Base-by-base conservation (phyloP, 2,113 vertebrate genomes). In the Myanophis thanlyinensis region DNA sequence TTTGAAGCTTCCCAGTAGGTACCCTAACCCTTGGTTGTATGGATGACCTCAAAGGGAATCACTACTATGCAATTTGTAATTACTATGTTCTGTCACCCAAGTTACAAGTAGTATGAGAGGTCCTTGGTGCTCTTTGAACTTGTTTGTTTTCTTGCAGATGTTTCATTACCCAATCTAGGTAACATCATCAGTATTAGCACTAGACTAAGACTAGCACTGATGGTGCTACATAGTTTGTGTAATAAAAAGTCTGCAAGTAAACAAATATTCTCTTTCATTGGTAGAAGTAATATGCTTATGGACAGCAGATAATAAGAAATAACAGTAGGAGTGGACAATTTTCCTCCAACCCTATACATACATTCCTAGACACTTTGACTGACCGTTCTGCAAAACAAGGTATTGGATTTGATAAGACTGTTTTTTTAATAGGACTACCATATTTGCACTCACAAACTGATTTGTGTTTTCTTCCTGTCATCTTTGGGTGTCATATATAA, bases 391-490 rank as follows among this genome's bases (percentile, higher is more conserved):
- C 35, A 53, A 54, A 52, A 44, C 22, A 51, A n/a, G 7, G 18
- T 87, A 49, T 35, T 87, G 88, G 40, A 44, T 44, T 46, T 13
- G 88, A 59, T 30, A 46, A 44, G 23, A 53, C 23, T 27, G 54
- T 59, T 18, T 48, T 85, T 53, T 52, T 53, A 40, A 88, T 8
- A 59, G 44, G 12, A 48, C 20, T 48, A 35, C n/a, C 49, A 56
- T 51, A 1, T 40, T 25, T 0, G 0, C 92, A 56, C 23, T 73
- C 46, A 73, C 89, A 1, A 9, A 27, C 3, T 49, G 80, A 12
- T 85, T 94, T 52, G 27, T 95, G 91, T 46, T 90, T 94, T 15
- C 91, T 91, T 90, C 25, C 88, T 49, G 89, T 95, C 53, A 40
- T 40, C 35, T 49, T 93, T 0, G 87, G 87, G 67, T 96, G 92